Conservation (phyloP, 2,888 invertebrate genomes). For the Lepidonotus clava region DNA sequence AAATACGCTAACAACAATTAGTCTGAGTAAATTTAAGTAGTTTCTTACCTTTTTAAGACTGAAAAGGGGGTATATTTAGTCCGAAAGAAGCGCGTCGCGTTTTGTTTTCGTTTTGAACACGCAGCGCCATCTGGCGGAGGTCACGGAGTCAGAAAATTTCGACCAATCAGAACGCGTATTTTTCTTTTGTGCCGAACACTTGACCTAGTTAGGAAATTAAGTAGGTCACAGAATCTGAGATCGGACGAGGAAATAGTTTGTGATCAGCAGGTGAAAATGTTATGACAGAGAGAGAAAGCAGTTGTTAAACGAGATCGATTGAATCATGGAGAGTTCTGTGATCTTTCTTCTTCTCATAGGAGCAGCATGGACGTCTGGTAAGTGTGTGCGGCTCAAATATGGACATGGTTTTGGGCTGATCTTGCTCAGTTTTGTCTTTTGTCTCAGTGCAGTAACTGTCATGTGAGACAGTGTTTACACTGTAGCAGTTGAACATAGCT, state of each 20-base stretch:
- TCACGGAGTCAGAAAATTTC: background rate
- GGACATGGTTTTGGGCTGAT: background rate
- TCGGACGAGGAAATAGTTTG: conserved; percentile 24
- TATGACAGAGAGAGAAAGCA: background rate
- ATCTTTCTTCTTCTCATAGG: background rate
- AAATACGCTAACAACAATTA: too few relatives aligned
- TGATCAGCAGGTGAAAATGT: background rate
- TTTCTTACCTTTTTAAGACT: too few relatives aligned
- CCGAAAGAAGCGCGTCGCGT: too few relatives aligned
- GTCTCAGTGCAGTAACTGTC: background rate
- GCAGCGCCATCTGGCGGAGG: background rate
- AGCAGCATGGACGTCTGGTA: too few relatives aligned
- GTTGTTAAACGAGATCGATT: background rate
- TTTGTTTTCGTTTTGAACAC: too few relatives aligned
- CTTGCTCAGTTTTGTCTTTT: background rate
- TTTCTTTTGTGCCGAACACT: background rate
- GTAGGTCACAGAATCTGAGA: background rate
- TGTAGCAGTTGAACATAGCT: background rate
- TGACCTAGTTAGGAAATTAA: background rate
- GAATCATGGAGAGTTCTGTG: background rate
- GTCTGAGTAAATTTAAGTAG: too few relatives aligned
- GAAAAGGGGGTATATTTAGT: too few relatives aligned
- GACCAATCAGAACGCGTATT: background rate
- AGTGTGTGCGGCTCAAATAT: background rate
- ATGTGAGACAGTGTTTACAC: background rate